Conservation (phyloP, 1,140 invertebrate species). For the Helicorthomorpha holstii region DNA sequence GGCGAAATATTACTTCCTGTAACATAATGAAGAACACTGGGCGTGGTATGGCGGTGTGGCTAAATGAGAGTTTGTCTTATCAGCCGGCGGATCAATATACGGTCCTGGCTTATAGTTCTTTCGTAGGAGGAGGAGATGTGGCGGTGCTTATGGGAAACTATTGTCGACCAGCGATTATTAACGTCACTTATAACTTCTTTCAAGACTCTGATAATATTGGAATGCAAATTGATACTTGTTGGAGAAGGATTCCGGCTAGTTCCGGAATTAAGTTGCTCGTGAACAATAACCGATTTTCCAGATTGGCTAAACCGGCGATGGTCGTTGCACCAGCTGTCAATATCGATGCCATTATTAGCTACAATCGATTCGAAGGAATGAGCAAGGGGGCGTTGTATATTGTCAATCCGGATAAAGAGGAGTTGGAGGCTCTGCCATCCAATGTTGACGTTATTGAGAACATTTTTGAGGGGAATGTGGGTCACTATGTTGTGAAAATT, state of each 20-base stretch:
- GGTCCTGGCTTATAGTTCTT: constrained; percentile 65
- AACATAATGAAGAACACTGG: constrained; percentile 51
- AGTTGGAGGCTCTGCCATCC: constrained; percentile 45
- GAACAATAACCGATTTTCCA: constrained; percentile 65
- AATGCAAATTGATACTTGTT: constrained; percentile 9
- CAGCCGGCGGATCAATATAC: constrained; percentile 63
- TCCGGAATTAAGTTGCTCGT: constrained; percentile 44
- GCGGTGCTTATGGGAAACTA: constrained; percentile 54
- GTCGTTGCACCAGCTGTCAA: constrained; percentile 71
- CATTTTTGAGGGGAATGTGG: constrained; percentile 68
- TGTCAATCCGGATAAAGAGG: constrained; percentile 53
- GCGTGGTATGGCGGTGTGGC: constrained; percentile 68
- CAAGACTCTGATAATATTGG: not conserved
- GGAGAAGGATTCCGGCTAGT: constrained; percentile 6
- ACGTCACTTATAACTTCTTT: constrained; percentile 45
- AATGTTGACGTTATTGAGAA: constrained; percentile 68
- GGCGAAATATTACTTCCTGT: constrained; percentile 66
- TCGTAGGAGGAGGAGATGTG: constrained; percentile 62
- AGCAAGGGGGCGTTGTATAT: constrained; percentile 67
- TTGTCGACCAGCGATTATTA: constrained; percentile 42
- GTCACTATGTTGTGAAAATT: constrained; percentile 69
- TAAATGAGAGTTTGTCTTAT: constrained; percentile 71
- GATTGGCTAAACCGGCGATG: constrained; percentile 55
- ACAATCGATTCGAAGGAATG: constrained; percentile 72
- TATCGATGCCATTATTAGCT: constrained; percentile 55